phyloP scores from a whole-genome alignment of 2,113 vertebrate genomes.

The Phylloscopus trochilus region DNA sequence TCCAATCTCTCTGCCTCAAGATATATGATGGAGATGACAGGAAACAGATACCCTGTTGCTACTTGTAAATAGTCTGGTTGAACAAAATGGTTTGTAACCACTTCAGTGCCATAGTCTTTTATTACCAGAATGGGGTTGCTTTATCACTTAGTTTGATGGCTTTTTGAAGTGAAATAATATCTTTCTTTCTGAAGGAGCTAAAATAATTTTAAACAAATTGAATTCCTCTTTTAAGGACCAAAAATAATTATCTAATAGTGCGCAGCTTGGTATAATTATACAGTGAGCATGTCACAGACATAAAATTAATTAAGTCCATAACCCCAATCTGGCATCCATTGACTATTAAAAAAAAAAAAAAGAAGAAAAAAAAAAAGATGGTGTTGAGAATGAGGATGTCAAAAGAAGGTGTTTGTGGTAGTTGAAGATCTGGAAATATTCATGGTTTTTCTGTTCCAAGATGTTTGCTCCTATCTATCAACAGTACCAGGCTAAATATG shows the following conservation, averaged over 20 bases:
- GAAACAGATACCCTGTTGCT: conserved; percentile 89
- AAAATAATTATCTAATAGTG: conserved; percentile 44
- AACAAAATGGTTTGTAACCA: conserved; percentile 85
- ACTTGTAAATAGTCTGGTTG: conserved; percentile 87
- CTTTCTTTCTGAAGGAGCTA: neutral
- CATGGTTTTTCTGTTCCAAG: neutral
- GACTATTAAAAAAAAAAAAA: neutral
- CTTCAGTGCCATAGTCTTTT: conserved; percentile 72
- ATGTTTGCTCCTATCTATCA: neutral
- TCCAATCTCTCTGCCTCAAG: conserved; percentile 86
- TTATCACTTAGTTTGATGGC: neutral
- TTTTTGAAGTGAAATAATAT: neutral
- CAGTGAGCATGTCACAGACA: neutral
- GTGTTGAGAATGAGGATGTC: neutral
- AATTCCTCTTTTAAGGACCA: conserved; percentile 28
- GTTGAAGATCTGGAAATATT: conserved; percentile 23
- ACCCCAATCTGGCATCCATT: neutral
- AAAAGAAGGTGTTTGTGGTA: neutral
- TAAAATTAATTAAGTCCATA: conserved; percentile 26
- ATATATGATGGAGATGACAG: conserved; percentile 92
- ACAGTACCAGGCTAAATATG: neutral
- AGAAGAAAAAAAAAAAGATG: neutral
- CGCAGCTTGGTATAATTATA: conserved; percentile 4
- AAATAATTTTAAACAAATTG: conserved; percentile 8
- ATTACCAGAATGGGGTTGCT: neutral